Conservation (phyloP, 2,113 vertebrate genomes). For the western clawed frog (Xenopus tropicalis) region UCB_Xtro_10.0 CM004445.2:81916001-81916500, state of each 20-base stretch:
- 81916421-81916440: constrained; percentile 16
- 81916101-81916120: constrained; percentile 33
- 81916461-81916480: not conserved
- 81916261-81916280: not conserved
- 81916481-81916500: not conserved
- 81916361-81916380: constrained; percentile 14
- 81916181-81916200: constrained; percentile 4
- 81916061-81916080: constrained; percentile 34
- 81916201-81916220: constrained; percentile 33
- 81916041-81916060: constrained; percentile 2
- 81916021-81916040: constrained; percentile 1
- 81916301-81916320: constrained; percentile 18
- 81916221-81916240: constrained; percentile 1
- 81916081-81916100: constrained; percentile 26
- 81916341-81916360: constrained; percentile 31
- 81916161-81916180: constrained; percentile 32
- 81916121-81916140: constrained; percentile 30
- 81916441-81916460: constrained; percentile 5
- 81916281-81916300: not conserved
- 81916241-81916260: constrained; percentile 10
- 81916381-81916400: constrained; percentile 23
- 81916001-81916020: constrained; percentile 3
- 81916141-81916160: not conserved
- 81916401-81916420: constrained; percentile 36
- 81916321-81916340: constrained; percentile 12